Evolutionary conservation across 2,888 invertebrate species (phyloP), one percentile per base, ranked within the genome.

Genomic region (Nymphalis polychloros): DNA sequence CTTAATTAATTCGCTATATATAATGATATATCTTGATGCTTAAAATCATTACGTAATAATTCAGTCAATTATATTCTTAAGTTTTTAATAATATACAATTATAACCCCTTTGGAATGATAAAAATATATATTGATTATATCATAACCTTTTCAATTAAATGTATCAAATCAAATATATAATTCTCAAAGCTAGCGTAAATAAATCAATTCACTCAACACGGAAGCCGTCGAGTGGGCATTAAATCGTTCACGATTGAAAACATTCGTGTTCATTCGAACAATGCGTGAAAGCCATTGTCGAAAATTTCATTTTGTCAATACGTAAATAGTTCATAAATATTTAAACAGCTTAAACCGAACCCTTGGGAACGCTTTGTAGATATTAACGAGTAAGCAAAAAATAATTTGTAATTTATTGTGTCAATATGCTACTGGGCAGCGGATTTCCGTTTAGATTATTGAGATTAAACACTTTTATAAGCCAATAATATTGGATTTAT

Each of bases 261-360:
- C 77, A 75, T 71, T 75, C 70, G 77, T 75, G 77, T 78, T 78
- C 77, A 19, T 72, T 68, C 73, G 76, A 73, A 86, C 88, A 87
- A 88, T 83, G 66, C 75, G 70, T 75, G 75, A 80, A 78, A 74
- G 72, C 84, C 76, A 88, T 89, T 90, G 88, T 89, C 75, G 69
- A 71, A 76, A 76, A 86, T 85, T 84, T 83, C 89, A 88, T 90
- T 91, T 90, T 86, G 89, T 85, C 88, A 90, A 89, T 87, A 87
- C 84, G 81, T 84, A 89, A 88, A 89, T 86, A 86, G 81, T 84
- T 76, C 85, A 83, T 88, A 88, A 90, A 88, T 90, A 89, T 90
- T 90, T 88, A 84, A 90, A 88, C 86, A 85, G 86, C 88, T 87
- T 85, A 81, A 76, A 75, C 76, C 80, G 81, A 84, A 83, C 83